Base-by-base conservation (phyloP, 2,113 vertebrate genomes). In the Melanerpes aurifrons region DNA sequence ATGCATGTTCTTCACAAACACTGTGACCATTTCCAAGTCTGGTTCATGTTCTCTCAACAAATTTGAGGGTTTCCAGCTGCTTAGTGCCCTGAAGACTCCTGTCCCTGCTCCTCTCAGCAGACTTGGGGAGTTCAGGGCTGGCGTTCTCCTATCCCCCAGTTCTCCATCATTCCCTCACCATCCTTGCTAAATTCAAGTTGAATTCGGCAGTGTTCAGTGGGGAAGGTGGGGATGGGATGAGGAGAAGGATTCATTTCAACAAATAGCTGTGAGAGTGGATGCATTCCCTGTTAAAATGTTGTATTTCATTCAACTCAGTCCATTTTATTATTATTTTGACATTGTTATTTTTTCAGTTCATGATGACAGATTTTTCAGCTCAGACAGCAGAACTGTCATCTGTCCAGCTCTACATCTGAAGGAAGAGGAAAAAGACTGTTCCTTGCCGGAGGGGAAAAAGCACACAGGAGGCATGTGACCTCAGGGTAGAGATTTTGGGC, bases 391-490 rank as follows among this genome's bases (percentile, higher is more conserved):
- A 91, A 54, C 26, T 94, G 78, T 92, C 90, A 92, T 82, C 69
- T 93, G 86, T 81, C 88, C 83, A 92, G 76, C 45, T 90, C 67
- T 58, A 4, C 43, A 57, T 95, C 58, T 88, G 37, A 89, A 74
- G 32, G 43, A 92, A 75, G 54, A 93, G 28, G 19, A 61, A 93
- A 76, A 70, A 0, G 0, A 69, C 50, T 80, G 57, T 82, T 87
- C 78, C 67, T 64, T 79, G 69, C 57, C 10, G 0, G 64, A 89
- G 47, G 74, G 57, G 24, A 63, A 89, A 94, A 92, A 79, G 84
- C 62, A 81, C 62, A 68, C 61, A 84, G 43, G 50, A 96, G 81
- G 74, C 19, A 31, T 32, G 37, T 68, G 62, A 82, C 82, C 87
- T 68, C 37, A 45, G 85, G 83, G 62, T 12, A 87, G 19, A 11